A percentile compares a stretch with the other conserved stretches of the same genome.
Evolutionary conservation across 37 sponge, comb jelly and placozoan species (phyloP).

Genomic region (Chondrilla cf. caribensis): DNA sequence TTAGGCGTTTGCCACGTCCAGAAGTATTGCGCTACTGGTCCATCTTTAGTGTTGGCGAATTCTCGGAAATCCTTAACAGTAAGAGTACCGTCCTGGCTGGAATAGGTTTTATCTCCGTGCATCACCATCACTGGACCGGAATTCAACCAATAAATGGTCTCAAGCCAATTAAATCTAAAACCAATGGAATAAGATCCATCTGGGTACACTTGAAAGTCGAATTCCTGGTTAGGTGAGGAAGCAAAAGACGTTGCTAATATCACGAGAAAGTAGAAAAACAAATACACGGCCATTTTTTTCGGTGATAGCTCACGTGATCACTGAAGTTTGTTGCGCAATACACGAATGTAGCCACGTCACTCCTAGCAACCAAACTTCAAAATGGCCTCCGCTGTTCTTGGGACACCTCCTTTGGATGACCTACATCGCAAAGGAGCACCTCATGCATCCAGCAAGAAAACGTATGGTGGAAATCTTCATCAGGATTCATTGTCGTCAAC

Average conservation of each 20-base stretch:
- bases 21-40: background rate
- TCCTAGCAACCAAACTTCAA: conserved; percentile 1
- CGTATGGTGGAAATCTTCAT: background rate
- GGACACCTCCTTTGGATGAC: too few species aligned
- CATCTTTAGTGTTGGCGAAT: background rate
- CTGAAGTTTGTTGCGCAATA: too few species aligned
- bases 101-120: background rate
- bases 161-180: conserved; percentile 7
- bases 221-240: background rate
- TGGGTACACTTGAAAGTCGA: background rate
- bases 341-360: too few species aligned
- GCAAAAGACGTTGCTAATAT: background rate
- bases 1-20: background rate
- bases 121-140: conserved; percentile 24
- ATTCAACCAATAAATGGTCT: conserved; percentile 1
- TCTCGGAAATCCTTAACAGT: background rate
- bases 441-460: background rate
- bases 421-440: background rate
- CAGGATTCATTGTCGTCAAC: conserved; percentile 8
- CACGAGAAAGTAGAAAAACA: background rate
- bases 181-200: conserved; percentile 2
- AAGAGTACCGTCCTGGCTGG: conserved; percentile 10
- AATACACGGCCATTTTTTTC: background rate
- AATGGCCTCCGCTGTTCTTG: background rate
- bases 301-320: background rate